These are phyloP conservation scores for Scolopax bukidnonensis DNA, from an alignment of 2,797 vertebrate species.

Conservation along the genomic window DNA sequence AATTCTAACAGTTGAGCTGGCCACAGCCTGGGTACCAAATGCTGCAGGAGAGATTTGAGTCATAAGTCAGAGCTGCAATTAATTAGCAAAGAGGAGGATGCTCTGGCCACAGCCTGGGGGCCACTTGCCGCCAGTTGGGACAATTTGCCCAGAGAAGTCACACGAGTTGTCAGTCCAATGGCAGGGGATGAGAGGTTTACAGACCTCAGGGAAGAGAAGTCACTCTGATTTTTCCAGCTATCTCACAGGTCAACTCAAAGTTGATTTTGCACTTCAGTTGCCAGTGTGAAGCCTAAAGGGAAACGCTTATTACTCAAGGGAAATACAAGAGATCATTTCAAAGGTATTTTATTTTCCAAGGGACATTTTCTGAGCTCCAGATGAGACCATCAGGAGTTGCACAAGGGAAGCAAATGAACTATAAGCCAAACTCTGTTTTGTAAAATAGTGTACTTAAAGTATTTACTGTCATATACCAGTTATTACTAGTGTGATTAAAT, in stretches of 20 bases:
- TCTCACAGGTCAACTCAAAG: background rate
- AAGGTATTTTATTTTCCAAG: background rate
- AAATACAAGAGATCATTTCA: background rate
- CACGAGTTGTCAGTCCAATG: background rate
- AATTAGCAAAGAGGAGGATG: background rate
- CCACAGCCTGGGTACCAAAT: background rate
- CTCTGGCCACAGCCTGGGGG: background rate
- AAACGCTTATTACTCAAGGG: background rate
- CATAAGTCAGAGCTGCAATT: background rate
- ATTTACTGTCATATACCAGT: constrained; percentile 71
- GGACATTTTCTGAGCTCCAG: background rate
- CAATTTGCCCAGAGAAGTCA: background rate
- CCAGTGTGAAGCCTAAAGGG: constrained; percentile 17
- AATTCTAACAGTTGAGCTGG: background rate
- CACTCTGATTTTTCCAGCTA: background rate
- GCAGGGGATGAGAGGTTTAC: background rate
- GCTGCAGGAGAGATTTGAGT: background rate
- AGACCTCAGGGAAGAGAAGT: background rate
- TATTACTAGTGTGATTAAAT: constrained; percentile 61
- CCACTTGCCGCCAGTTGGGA: background rate
- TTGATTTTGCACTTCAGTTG: background rate
- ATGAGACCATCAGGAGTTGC: constrained; percentile 12
- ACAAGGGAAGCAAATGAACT: constrained; percentile 53
- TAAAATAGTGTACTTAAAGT: constrained; percentile 70
- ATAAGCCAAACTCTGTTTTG: constrained; percentile 57